Evolutionary conservation across 2,113 vertebrate genomes (phyloP).

Genomic region (Oncorhynchus nerka): DNA sequence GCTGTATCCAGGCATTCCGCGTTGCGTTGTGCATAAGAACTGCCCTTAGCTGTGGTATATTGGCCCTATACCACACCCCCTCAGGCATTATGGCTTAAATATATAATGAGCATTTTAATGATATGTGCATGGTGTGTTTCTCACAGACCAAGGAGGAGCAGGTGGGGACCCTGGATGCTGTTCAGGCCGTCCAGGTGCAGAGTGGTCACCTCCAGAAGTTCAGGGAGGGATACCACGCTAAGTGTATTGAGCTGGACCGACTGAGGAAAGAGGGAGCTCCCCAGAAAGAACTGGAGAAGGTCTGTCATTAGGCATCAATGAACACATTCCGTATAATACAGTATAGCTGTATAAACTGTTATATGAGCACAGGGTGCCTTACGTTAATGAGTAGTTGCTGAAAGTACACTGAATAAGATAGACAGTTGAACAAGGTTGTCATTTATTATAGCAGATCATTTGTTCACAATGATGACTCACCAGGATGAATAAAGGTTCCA

Average conservation of each 20-base stretch:
- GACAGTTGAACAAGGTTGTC: conserved; percentile 66
- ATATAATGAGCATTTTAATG: neutral
- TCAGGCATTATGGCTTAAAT: no score
- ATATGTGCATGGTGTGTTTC: conserved; percentile 14
- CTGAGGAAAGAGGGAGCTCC: conserved; percentile 84
- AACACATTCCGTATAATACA: neutral
- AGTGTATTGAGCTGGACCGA: conserved; percentile 86
- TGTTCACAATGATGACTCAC: conserved; percentile 77
- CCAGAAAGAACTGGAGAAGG: conserved; percentile 94
- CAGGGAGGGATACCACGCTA: conserved; percentile 85
- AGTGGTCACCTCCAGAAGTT: conserved; percentile 88
- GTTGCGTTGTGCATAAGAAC: no score
- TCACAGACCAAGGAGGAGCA: conserved; percentile 90
- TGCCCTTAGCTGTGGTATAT: no score
- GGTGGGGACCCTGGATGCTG: conserved; percentile 84
- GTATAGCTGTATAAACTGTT: neutral
- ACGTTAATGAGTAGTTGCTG: neutral
- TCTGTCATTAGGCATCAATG: conserved; percentile 38
- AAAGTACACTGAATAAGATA: neutral
- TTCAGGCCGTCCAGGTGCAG: conserved; percentile 85
- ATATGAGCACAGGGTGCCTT: neutral
- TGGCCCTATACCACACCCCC: no score
- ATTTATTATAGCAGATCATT: no score
- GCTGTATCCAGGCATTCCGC: no score
- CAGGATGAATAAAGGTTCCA: conserved; percentile 20